Evolutionary conservation across 2,113 vertebrate genomes (phyloP), one percentile per base, ranked within the genome.

Genomic region (Numida meleagris): DNA sequence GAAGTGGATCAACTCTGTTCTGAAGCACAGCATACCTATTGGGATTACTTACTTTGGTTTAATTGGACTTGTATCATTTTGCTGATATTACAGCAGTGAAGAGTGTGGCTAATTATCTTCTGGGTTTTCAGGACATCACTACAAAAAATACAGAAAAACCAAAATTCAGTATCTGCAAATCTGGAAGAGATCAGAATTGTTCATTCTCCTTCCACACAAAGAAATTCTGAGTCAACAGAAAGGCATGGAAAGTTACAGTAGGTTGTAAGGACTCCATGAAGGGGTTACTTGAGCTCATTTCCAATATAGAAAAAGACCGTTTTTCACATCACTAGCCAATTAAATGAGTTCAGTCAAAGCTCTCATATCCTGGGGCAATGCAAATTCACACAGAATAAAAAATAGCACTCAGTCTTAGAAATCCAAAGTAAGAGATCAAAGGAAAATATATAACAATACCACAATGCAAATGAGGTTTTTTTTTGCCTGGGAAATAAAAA

Each of bases 281-380:
- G 27, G 8, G 38, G 61, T 94, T 94, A 90, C 55, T 88, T 88
- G 65, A 90, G 10, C 70, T 90, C 42, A 58, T 80, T 91, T 89
- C 66, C 79, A 71, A 59, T 67, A 77, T 4, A 77, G 63, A 95
- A 94, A 82, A 67, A 0, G 14, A 94, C 71, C 12, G 50, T 88
- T 94, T 96, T 95, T 88, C 94, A 95, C 87, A 91, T 87, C 94
- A 81, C 43, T 83, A 40, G 83, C 61, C 88, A 93, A 96, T 91
- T 92, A 94, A 93, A 93, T 43, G 85, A 88, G 72, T 91, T 95
- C 94, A 95, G 83, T 93, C 55, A 74, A 94, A 80, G 34, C 72
- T 80, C 83, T 82, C 31, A 42, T 78, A 67, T 94, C 95, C 95
- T 59, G 38, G 23, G 89, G 95, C 85, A 95, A 95, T 75, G 89